Evolutionary conservation across 1,140 invertebrate genomes (phyloP).

Genomic region (Scaptomyza montana): DNA sequence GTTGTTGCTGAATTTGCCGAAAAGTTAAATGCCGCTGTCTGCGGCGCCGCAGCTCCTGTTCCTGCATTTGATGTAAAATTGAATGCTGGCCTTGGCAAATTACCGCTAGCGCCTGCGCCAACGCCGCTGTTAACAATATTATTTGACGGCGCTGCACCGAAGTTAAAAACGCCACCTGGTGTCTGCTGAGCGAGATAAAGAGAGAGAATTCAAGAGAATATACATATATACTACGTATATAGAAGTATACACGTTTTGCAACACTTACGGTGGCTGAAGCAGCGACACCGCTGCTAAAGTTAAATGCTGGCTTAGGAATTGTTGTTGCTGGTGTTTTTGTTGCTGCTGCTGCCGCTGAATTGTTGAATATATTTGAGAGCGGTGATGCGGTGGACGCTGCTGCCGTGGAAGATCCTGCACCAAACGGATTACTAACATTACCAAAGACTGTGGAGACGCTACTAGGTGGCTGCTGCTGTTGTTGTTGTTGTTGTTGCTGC

Average conservation of each 20-base stretch:
- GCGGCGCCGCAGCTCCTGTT: constrained; percentile 22
- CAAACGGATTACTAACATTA: constrained; percentile 40
- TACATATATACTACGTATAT: too few relatives aligned
- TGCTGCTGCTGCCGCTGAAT: constrained; percentile 32
- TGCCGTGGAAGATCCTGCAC: constrained; percentile 40
- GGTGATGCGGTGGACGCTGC: constrained; percentile 24
- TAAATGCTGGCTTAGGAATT: constrained; percentile 55
- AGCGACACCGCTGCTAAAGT: constrained; percentile 48
- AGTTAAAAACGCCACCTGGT: constrained; percentile 49
- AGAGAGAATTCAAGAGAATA: not conserved
- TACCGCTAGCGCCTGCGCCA: not conserved
- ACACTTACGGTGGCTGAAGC: constrained; percentile 41
- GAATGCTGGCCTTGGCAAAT: constrained; percentile 51
- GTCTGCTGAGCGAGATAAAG: constrained; percentile 11
- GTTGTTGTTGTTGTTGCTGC: constrained; percentile 1
- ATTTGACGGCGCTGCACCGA: constrained; percentile 36
- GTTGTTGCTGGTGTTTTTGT: constrained; percentile 28
- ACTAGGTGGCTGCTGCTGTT: constrained; percentile 4
- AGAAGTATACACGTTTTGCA: not conserved
- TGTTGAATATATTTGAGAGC: constrained; percentile 4
- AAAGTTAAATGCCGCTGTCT: constrained; percentile 56
- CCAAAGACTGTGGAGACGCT: constrained; percentile 18
- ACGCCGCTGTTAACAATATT: constrained; percentile 2
- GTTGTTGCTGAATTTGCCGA: constrained; percentile 32
- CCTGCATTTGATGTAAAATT: constrained; percentile 53